Evolutionary conservation across 2,113 vertebrate genomes (phyloP).

Genomic region (Apteryx owenii): DNA sequence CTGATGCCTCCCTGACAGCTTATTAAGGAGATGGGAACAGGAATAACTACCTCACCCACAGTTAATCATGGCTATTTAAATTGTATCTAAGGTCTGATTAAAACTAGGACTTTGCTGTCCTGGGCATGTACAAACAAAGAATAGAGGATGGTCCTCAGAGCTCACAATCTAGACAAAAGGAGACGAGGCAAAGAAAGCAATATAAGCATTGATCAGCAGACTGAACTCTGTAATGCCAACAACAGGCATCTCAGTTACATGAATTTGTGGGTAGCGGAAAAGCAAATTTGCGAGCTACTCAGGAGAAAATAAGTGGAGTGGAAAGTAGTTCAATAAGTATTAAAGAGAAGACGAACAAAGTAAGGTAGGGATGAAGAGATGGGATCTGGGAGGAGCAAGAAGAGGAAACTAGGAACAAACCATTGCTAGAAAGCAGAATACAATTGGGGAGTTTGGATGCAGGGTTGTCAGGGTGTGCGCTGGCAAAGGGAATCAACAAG

Average conservation of each 20-base stretch:
- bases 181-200: neutral
- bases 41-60: neutral
- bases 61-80: neutral
- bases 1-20: neutral
- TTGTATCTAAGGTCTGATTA: neutral
- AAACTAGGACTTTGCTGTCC: neutral
- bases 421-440: neutral
- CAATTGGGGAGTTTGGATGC: neutral
- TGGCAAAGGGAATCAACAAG: neutral
- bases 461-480: neutral
- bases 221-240: neutral
- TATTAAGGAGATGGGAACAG: neutral
- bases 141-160: neutral
- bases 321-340: neutral
- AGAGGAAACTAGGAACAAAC: neutral
- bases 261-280: neutral
- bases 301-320: neutral
- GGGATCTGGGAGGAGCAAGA: neutral
- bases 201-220: neutral
- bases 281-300: neutral
- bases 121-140: neutral
- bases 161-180: neutral
- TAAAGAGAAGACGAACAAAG: neutral
- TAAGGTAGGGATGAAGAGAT: neutral
- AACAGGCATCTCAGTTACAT: neutral